Evolutionary conservation across 1,140 invertebrate genomes (phyloP), one percentile per base, ranked within the genome.

Genomic region (Thaumatotibia leucotreta): DNA sequence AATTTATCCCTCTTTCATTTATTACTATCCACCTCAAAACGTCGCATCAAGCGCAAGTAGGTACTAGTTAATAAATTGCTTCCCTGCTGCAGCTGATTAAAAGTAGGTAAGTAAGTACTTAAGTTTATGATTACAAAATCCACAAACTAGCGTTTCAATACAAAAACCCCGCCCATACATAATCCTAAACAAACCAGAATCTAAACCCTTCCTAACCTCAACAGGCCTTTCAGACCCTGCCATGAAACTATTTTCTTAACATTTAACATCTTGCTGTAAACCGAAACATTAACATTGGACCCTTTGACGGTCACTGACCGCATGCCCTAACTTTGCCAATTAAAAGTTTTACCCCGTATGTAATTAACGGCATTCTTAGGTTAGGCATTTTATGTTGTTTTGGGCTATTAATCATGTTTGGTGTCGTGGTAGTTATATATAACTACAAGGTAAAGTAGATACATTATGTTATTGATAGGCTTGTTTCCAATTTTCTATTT

Each of bases 191-290:
- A 45, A 45, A 45, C 17, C 39, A 20, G 3, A 20, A 45, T 17
- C 39, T 39, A 39, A 39, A 39, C 35, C 35, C n/a, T 39, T 6
- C 3, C 17, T 45, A 20, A 45, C 39, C 39, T 45, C 39, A 45
- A 45, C 39, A n/a, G n/a, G 8, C 39, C 39, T 20, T 45, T n/a
- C 39, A 45, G 39, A 4, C 39, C 39, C 39, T 45, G 39, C 17
- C 39, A 45, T 45, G 39, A 58, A 58, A 58, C 52, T 58, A 58
- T 58, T 58, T 58, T 58, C 52, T 58, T 58, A 58, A 58, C 52
- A 58, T 58, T 58, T 14, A 52, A 52, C 50, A 52, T 52, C 50
- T 27, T 24, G 24, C 52, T 58, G 23, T 27, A 27, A 27, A 27
- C 52, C 52, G 52, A 20, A 20, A 45, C 17, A 45, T 45, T 45